Conservation (phyloP, 2,797 vertebrate species). For the Zenarchopterus dispar region DNA sequence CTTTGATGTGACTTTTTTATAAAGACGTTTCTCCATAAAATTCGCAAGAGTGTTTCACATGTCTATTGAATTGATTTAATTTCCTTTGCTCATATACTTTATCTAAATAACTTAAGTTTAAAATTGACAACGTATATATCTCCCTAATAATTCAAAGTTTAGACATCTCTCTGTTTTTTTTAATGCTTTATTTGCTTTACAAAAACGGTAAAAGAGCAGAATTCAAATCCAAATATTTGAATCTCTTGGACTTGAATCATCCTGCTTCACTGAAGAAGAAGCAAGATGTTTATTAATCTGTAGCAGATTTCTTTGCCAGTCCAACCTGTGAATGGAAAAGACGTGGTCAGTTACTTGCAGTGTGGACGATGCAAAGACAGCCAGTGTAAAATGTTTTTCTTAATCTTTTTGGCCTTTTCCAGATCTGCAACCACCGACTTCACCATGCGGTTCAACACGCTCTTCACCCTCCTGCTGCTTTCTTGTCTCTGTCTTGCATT, state of each 20-base stretch:
- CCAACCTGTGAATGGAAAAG: background rate
- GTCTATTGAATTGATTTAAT: background rate
- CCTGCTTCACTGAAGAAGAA: background rate
- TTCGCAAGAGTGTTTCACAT: background rate
- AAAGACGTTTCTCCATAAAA: too few relatives aligned
- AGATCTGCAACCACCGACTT: slow-evolving; percentile 33
- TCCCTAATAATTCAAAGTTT: too few relatives aligned
- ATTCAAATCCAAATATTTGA: background rate
- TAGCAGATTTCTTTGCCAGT: background rate
- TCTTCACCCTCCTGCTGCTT: slow-evolving; percentile 64
- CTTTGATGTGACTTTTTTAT: background rate
- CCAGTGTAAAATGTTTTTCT: background rate
- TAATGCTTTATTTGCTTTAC: background rate
- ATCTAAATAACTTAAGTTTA: background rate
- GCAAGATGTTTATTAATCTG: background rate
- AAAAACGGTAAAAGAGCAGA: background rate
- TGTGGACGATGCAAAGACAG: background rate
- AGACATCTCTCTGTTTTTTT: background rate
- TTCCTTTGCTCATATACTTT: background rate
- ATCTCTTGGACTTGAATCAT: background rate
- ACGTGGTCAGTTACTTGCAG: background rate
- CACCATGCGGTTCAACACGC: slow-evolving; percentile 70
- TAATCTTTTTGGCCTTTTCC: slow-evolving; percentile 6
- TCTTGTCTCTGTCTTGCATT: slow-evolving; percentile 62
- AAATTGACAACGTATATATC: too few relatives aligned